Base-by-base conservation (phyloP, 2,888 invertebrate species). In the Drosophila anomelani region DNA sequence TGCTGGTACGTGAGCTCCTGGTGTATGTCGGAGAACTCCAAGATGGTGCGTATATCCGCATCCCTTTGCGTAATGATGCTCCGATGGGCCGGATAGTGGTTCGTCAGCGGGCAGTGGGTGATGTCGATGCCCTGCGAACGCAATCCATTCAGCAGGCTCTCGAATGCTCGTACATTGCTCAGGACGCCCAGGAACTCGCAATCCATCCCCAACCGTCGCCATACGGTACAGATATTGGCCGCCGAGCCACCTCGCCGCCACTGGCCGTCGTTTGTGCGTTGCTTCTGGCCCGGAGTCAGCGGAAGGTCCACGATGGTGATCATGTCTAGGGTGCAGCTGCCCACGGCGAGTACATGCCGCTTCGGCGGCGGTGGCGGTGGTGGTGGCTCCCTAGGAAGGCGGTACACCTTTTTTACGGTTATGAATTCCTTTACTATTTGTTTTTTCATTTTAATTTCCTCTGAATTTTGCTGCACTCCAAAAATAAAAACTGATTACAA, bases 211-310 rank as follows among this genome's bases (percentile, higher is more conserved):
- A 95, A 90, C 43, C 94, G 82, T 0, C 94, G 93, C 38, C 96
- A 90, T 0, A 95, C 95, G 0, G 94, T 94, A 71, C 94, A 94
- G 68, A 93, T 94, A 87, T 96, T 96, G 7, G 95, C 94, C 3
- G 95, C 95, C 92, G 95, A 95, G 10, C 96, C 96, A 29, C 96
- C 96, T 75, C 95, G 93, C 83, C 94, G 94, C 94, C 95, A 95
- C 73, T 92, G 91, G 69, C 94, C 94, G 13, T 93, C 93, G 1
- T 93, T 76, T 63, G 93, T 94, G 76, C 94, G 94, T 75, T 94
- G 93, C 83, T 95, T 94, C 2, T 94, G 93, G 84, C 86, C 88
- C 0, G 95, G 95, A 85, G 95, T 68, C 0, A 95, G 95, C 85
- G 92, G 95, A 17, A 92, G 88, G 23, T 93, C 88, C 63, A 94